Evolutionary conservation across 2,888 invertebrate genomes (phyloP).

Genomic region (Nomada ruficornis): DNA sequence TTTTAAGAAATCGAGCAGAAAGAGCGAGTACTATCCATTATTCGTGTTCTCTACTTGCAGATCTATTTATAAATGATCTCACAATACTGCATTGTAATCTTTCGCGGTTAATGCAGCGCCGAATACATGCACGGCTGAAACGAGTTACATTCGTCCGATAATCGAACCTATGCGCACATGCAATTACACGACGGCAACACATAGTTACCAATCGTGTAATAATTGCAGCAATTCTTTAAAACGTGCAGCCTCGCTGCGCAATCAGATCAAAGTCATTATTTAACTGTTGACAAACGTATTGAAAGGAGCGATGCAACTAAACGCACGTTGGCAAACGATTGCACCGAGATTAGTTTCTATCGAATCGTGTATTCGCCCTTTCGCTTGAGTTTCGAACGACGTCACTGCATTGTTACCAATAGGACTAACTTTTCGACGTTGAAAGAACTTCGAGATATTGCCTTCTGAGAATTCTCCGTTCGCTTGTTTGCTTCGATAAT

Average conservation of each 20-base stretch:
- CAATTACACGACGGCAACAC: neutral
- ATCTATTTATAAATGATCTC: conserved; percentile 43
- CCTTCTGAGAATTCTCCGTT: neutral
- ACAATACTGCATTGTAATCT: conserved; percentile 33
- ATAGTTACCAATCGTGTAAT: conserved; percentile 7
- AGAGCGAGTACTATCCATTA: conserved; percentile 18
- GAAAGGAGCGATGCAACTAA: conserved; percentile 5
- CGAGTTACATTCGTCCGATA: conserved; percentile 19
- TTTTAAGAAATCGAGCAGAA: conserved; percentile 25
- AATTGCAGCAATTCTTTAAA: conserved; percentile 27
- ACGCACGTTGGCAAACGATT: neutral
- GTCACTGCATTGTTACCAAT: conserved; percentile 11
- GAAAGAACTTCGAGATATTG: conserved; percentile 49
- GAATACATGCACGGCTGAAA: conserved; percentile 33
- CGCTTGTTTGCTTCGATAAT: conserved; percentile 16
- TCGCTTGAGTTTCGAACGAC: conserved; percentile 23
- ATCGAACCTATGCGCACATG: neutral
- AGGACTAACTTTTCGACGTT: conserved; percentile 60
- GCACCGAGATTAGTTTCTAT: neutral
- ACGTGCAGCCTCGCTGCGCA: neutral
- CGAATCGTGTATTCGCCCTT: conserved; percentile 29
- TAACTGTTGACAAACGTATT: conserved; percentile 28
- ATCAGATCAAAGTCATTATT: neutral
- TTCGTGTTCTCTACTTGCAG: neutral
- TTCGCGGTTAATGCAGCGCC: conserved; percentile 17